Evolutionary conservation across 2,113 vertebrate genomes (phyloP), one percentile per base, ranked within the genome.

Genomic region (Telmatochromis brichardi): DNA sequence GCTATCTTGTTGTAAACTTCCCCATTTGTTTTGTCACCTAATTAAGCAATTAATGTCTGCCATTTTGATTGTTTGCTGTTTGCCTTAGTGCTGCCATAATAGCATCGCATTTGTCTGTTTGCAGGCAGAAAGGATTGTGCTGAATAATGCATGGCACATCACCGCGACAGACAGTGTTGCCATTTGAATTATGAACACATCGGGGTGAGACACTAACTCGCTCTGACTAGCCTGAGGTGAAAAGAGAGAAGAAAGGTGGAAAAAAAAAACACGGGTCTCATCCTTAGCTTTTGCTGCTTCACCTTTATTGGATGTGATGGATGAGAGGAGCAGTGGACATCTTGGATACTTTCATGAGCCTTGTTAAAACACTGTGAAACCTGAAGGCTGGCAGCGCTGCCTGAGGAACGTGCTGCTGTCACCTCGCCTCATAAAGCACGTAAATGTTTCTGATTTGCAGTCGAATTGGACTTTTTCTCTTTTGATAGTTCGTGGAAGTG

Each of bases 141-240:
- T 97, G 95, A 96, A 97, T 96, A 95, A 97, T 97, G 94, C 96
- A 97, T 95, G 84, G 76, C 84, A 8, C 78, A 11, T 92, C 93
- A 81, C 89, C 9, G 26, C 87, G 53, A 93, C 92, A 93, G 94
- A 95, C 94, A 95, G 93, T 90, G 79, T 93, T 94, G 94, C 93
- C 91, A 88, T 95, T 94, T 95, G 94, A 97, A 97, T 96, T 95
- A 96, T 96, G 95, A 96, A 95, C 96, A 94, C 93, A 90, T 86
- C 54, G 79, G 45, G 65, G 82, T 81, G 94, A 93, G 94, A 95
- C 86, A 89, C 89, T 95, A 94, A 96, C 93, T 88, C 80, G 73
- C 92, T 90, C 91, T 85, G 93, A 94, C 94, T 92, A 92, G 94
- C 93, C 92, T 53, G 87, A 86, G 85, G 86, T 91, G 79, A 58